Evolutionary conservation across 2,888 invertebrate genomes (phyloP).

Genomic region (Clepsis dumicolana): DNA sequence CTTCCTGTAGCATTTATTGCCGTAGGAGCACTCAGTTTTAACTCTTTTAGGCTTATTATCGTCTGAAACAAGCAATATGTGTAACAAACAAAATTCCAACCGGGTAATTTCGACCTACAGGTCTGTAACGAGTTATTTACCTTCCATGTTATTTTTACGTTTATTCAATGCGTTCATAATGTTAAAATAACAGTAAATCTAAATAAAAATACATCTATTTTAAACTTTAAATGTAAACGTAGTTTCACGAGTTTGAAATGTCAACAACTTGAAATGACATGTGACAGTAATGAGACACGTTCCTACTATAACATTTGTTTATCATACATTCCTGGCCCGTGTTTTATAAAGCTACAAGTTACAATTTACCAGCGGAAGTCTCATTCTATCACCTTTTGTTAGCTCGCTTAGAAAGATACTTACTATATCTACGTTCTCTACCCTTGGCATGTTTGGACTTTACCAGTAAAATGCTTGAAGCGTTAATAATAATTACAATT

Average conservation of each 20-base stretch:
- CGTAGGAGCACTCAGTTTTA: slow-evolving; percentile 90
- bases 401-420: no score
- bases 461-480: no score
- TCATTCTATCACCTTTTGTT: no score
- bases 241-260: neutral
- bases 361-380: no score
- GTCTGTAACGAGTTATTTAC: slow-evolving; percentile 47
- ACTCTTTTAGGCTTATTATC: slow-evolving; percentile 61
- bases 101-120: neutral
- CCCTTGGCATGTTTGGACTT: no score
- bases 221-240: slow-evolving; percentile 71
- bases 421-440: no score
- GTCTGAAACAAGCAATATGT: slow-evolving; percentile 59
- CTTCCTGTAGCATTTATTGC: slow-evolving; percentile 91
- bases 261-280: slow-evolving; percentile 2
- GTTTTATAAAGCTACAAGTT: no score
- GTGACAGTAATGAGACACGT: slow-evolving; percentile 2
- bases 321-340: no score
- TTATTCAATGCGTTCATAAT: slow-evolving; percentile 59
- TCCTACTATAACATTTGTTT: neutral
- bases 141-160: slow-evolving; percentile 57
- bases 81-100: slow-evolving; percentile 35
- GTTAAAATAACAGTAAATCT: slow-evolving; percentile 3
- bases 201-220: slow-evolving; percentile 43
- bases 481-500: no score